Conservation (phyloP, 2,888 invertebrate species). For the Chloromyia formosa region DNA sequence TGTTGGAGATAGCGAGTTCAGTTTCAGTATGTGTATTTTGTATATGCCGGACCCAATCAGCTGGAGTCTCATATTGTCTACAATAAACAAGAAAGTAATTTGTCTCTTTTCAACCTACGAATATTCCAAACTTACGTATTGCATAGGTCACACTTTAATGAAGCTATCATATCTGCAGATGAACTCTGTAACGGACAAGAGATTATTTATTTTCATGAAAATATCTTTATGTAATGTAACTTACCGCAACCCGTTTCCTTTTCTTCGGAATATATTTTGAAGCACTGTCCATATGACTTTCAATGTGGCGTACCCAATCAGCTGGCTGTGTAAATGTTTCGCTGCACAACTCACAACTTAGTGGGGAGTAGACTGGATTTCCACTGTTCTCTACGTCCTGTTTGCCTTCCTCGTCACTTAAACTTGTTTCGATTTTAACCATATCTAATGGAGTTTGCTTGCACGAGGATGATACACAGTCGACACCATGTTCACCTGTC, state of each 20-base stretch:
- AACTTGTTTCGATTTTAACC: conserved; percentile 43
- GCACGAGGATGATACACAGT: conserved; percentile 22
- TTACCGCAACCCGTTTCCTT: conserved; percentile 68
- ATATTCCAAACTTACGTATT: conserved; percentile 68
- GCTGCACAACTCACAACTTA: conserved; percentile 84
- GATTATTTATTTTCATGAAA: conserved; percentile 6
- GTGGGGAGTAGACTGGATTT: conserved; percentile 73
- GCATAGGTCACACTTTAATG: conserved; percentile 80
- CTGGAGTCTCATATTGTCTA: conserved; percentile 76
- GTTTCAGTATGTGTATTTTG: conserved; percentile 84
- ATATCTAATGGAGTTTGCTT: conserved; percentile 39
- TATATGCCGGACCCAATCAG: conserved; percentile 88
- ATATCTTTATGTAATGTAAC: conserved; percentile 31
- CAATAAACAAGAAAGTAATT: conserved; percentile 17
- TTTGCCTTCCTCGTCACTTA: conserved; percentile 37
- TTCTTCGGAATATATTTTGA: conserved; percentile 64
- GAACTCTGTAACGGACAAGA: conserved; percentile 66
- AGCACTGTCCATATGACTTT: conserved; percentile 75
- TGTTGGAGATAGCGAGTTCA: conserved; percentile 81
- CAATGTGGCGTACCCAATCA: conserved; percentile 85
- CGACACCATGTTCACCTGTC: conserved; percentile 59
- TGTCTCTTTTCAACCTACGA: background rate
- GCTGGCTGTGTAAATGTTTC: conserved; percentile 84
- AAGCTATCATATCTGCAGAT: conserved; percentile 76
- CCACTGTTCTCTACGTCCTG: conserved; percentile 54